Percentiles rank a stretch among this genome's conserved stretches.
Conservation (phyloP, 2,797 vertebrate genomes). For the Trichosurus vulpecula region DNA sequence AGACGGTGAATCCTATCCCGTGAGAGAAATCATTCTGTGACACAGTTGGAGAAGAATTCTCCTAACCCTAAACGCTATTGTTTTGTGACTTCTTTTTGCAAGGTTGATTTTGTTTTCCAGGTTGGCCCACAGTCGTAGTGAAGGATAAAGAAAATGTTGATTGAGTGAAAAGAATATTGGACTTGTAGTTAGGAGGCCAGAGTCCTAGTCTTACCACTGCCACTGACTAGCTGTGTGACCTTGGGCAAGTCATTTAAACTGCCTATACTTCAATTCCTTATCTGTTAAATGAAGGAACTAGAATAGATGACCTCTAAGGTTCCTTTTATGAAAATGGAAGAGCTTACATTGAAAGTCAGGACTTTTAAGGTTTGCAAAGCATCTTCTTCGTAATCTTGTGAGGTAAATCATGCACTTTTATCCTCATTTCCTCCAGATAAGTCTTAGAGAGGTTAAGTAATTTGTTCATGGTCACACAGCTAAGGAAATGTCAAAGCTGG, state of each 20-base stretch:
- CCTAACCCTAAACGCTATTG: background rate
- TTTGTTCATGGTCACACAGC: background rate
- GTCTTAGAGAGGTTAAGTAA: background rate
- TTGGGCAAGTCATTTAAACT: background rate
- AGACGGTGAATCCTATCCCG: background rate
- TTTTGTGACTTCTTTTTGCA: background rate
- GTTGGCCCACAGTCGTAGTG: background rate
- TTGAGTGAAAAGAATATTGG: background rate
- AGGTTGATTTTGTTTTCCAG: background rate
- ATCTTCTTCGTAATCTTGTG: background rate
- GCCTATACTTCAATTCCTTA: background rate
- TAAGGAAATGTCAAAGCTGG: background rate
- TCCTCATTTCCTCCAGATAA: background rate
- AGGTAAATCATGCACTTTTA: background rate
- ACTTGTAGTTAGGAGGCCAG: background rate
- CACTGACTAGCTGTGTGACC: background rate
- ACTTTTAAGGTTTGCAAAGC: background rate
- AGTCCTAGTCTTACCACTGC: background rate
- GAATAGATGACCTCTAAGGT: no score
- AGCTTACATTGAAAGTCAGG: background rate
- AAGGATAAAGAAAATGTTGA: background rate
- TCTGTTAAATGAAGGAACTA: no score
- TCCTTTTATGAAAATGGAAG: no score
- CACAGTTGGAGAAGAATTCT: background rate
- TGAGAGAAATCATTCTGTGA: background rate